A percentile compares a stretch with the other conserved stretches of the same genome.
phyloP scores from a whole-genome alignment of 1,140 invertebrate species.

The Monomorium pharaonis region DNA sequence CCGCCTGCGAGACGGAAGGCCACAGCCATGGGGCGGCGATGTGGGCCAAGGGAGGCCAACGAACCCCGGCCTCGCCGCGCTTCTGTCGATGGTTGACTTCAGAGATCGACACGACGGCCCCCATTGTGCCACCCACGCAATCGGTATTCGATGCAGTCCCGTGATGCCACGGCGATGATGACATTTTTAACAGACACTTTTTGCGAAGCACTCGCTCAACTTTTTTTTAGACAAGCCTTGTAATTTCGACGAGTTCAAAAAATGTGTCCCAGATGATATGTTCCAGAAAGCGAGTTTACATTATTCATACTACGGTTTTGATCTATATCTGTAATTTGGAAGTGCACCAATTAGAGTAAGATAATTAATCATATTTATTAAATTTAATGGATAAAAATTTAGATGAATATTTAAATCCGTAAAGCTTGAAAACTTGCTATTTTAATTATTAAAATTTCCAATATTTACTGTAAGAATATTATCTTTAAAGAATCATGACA shows the following conservation, averaged over 20 bases:
- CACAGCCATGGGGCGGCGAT: constrained; percentile 19
- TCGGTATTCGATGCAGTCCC: constrained; percentile 20
- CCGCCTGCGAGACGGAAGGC: constrained; percentile 49
- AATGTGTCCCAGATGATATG: neutral
- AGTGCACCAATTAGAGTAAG: neutral
- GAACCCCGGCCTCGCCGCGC: constrained; percentile 26
- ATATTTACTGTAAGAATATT: neutral
- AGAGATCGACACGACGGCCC: neutral
- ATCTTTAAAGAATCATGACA: neutral
- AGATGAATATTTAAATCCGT: neutral
- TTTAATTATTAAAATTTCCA: neutral
- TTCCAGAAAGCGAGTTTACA: neutral
- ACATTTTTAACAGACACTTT: neutral
- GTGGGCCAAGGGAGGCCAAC: constrained; percentile 56
- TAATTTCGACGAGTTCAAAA: neutral
- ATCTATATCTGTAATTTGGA: neutral
- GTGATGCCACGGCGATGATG: neutral
- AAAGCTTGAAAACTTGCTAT: neutral
- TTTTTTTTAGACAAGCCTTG: neutral
- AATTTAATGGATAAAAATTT: neutral
- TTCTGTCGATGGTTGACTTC: constrained; percentile 19
- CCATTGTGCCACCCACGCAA: constrained; percentile 25
- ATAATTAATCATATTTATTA: neutral
- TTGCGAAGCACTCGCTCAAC: neutral
- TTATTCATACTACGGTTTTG: neutral